Evolutionary conservation across 2,888 invertebrate species (phyloP).

Genomic region (Rhodophaea formosa): DNA sequence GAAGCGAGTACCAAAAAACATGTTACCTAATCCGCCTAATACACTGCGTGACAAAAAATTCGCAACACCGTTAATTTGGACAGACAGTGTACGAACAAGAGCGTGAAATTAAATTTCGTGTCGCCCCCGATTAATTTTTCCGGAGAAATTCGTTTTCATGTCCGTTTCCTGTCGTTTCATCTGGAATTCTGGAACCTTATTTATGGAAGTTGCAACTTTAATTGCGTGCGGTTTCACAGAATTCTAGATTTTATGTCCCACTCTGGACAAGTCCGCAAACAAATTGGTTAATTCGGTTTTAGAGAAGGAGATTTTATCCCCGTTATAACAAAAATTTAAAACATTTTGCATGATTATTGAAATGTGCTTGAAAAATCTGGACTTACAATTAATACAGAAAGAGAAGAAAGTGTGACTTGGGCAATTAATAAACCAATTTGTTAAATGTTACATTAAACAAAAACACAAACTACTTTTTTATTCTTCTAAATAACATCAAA

Average conservation of each 20-base stretch:
- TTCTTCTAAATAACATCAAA: too few species aligned
- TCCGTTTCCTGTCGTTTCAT: constrained; percentile 51
- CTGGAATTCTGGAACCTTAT: constrained; percentile 48
- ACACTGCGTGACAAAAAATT: constrained; percentile 50
- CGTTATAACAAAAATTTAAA: too few species aligned
- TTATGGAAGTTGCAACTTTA: constrained; percentile 34
- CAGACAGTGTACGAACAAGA: constrained; percentile 54
- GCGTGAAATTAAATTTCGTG: constrained; percentile 70
- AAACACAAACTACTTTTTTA: too few species aligned
- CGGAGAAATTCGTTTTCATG: constrained; percentile 58
- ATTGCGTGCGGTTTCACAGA: not conserved
- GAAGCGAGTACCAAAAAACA: constrained; percentile 4
- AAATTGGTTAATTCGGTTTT: not conserved
- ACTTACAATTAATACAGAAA: too few species aligned
- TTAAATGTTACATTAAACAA: too few species aligned
- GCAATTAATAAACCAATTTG: too few species aligned
- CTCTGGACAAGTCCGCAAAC: not conserved
- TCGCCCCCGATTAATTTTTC: constrained; percentile 61
- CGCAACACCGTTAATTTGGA: constrained; percentile 59
- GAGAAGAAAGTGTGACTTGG: too few species aligned
- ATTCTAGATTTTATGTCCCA: not conserved
- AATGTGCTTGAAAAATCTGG: too few species aligned
- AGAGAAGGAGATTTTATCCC: not conserved
- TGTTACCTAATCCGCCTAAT: constrained; percentile 48
- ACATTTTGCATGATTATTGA: too few species aligned